Evolutionary conservation across 1,140 invertebrate genomes (phyloP), one percentile per base, ranked within the genome.

Genomic region (Delia radicum): DNA sequence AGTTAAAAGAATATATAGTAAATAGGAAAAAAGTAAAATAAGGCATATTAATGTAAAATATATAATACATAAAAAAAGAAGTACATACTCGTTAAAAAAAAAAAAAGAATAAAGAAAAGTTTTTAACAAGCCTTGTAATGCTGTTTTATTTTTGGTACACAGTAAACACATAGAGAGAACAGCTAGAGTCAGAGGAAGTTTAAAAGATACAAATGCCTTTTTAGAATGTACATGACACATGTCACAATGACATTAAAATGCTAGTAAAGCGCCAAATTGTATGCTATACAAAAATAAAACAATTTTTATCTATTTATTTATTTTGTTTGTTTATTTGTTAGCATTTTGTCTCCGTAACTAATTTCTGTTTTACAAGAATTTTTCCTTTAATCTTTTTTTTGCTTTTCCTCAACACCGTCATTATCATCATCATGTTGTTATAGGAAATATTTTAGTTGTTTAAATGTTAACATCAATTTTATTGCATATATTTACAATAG

Each of bases 241-340:
- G 48, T 55, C 48, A 55, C 48, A 55, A 55, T 55, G 48, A 55
- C 48, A 55, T 55, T 55, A 55, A 55, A 55, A 55, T 55, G 48
- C 48, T 55, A 21, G 48, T 55, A 55, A 55, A 55, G 48, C 48
- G 48, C 48, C 48, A 55, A 55, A 55, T 55, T 21, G 48, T 55
- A 55, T 55, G 18, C 2, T 55, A n/a, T 21, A 55, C n/a, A 55
- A 55, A 42, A 42, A 42, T 42, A 42, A 42, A 42, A 42, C 37
- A 55, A 55, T 18, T 18, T 55, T 55, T 55, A 55, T 55, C 18
- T 55, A 55, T 55, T 55, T 55, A 5, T 55, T 55, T 55, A 7
- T 21, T n/a, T 55, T 55, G n/a, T 55, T 55, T 55, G 48, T 55
- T 21, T 21, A 55, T 55, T 21, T 55, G 24, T 55, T 55, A 7